These are phyloP conservation scores for Misgurnus mizolepis DNA, from an alignment of 2,113 vertebrate genomes.

Conservation along the genomic window DNA sequence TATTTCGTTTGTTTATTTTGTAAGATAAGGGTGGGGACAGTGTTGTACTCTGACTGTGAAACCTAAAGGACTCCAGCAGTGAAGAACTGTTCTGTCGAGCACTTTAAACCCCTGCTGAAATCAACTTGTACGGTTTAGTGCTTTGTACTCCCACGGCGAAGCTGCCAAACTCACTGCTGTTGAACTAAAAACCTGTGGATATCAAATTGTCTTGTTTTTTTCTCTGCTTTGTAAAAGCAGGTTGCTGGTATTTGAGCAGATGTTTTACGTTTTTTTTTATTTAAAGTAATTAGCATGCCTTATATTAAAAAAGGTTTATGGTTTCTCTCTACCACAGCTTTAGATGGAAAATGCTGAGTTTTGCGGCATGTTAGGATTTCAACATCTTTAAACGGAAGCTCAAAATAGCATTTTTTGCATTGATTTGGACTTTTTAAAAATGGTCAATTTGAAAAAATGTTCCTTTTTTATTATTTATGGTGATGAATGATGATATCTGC, in stretches of 20 bases:
- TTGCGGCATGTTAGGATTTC: too few species aligned
- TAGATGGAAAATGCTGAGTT: too few species aligned
- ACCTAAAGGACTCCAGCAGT: background rate
- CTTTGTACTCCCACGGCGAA: slow-evolving; percentile 8
- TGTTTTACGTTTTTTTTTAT: too few species aligned
- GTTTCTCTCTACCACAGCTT: too few species aligned
- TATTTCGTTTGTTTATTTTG: background rate
- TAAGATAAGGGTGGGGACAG: background rate
- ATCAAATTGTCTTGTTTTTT: slow-evolving; percentile 6
- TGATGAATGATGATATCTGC: background rate
- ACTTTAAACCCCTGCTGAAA: slow-evolving; percentile 9
- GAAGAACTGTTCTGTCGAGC: background rate
- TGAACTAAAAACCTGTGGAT: slow-evolving; percentile 15
- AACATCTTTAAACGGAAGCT: too few species aligned
- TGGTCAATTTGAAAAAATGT: too few species aligned
- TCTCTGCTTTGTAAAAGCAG: background rate
- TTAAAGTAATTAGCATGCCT: too few species aligned
- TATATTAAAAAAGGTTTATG: too few species aligned
- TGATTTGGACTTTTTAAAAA: too few species aligned
- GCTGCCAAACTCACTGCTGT: slow-evolving; percentile 22
- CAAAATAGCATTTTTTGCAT: too few species aligned
- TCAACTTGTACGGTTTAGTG: slow-evolving; percentile 9
- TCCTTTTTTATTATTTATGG: too few species aligned
- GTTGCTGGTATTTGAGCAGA: too few species aligned
- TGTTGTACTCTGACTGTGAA: slow-evolving; percentile 7